phyloP scores from a whole-genome alignment of 2,113 vertebrate genomes.

The Cercopithecus mona region DNA sequence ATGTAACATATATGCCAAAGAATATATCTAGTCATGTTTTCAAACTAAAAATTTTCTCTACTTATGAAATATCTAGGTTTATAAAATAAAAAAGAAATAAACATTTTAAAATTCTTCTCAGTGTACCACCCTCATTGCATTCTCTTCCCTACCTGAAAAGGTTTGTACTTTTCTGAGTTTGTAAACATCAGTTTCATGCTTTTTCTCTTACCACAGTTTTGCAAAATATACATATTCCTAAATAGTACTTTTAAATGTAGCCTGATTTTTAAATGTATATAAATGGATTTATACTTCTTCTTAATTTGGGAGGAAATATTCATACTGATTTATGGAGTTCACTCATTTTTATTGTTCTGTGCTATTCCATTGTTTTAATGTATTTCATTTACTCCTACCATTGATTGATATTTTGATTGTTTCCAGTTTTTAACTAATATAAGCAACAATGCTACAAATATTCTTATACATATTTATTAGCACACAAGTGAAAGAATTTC shows the following conservation, averaged over 20 bases:
- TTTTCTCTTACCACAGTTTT: neutral
- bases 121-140: neutral
- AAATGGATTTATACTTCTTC: neutral
- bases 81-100: neutral
- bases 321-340: neutral
- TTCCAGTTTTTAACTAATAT: neutral
- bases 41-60: neutral
- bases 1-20: neutral
- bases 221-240: neutral
- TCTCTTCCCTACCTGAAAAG: neutral
- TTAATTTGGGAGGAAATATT: neutral
- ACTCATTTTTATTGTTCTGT: neutral
- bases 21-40: neutral
- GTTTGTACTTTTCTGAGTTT: neutral
- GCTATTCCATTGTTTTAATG: neutral
- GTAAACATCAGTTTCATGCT: neutral
- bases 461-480: neutral
- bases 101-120: neutral
- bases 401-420: neutral
- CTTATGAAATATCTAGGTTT: neutral
- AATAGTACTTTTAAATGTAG: neutral
- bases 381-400: neutral
- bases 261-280: neutral
- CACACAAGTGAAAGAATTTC: neutral
- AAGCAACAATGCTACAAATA: neutral